Base-by-base conservation (phyloP, 2,888 invertebrate species). In the Vandiemenella viatica region DNA sequence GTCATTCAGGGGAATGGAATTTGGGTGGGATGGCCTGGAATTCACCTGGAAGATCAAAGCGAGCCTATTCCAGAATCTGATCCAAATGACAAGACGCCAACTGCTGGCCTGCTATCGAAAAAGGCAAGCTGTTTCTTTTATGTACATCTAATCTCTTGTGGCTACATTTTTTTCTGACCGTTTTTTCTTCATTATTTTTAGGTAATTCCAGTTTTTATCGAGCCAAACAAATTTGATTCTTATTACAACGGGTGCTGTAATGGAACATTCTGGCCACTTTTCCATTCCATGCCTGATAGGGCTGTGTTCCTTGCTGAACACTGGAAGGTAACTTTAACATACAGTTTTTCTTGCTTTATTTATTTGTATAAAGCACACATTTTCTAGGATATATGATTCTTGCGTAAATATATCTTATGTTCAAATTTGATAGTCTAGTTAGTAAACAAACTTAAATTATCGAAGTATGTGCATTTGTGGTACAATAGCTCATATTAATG, bases 201-300 rank as follows among this genome's bases (percentile, higher is more conserved):
- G 86, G 85, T 88, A 18, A 80, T 89, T 1, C 79, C 87, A 0
- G 88, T 90, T 13, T 77, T 77, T 58, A 77, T 87, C 10, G 81
- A 88, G 51, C 75, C 83, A 1, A 73, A 71, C 48, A 71, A 83
- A 49, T 89, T 90, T 62, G 83, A 90, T 60, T 80, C 81, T 50
- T 91, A 89, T 65, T 91, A 91, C 73, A 90, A 91, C 69, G 90
- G 90, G 8, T 89, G 88, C 65, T 90, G 90, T 63, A 90, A 90
- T 61, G 88, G 83, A 16, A 90, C 87, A 1, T 88, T 90, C 64
- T 91, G 91, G 91, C 91, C 91, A 0, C 69, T 90, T 13, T 90
- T 90, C 63, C 90, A 90, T 65, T 90, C 90, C 15, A 90, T 90
- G 90, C 89, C 90, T 0, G 89, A 89, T 58, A 70, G 88, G 48